Evolutionary conservation across 1,140 invertebrate genomes (phyloP).

Genomic region (Saccostrea echinata): DNA sequence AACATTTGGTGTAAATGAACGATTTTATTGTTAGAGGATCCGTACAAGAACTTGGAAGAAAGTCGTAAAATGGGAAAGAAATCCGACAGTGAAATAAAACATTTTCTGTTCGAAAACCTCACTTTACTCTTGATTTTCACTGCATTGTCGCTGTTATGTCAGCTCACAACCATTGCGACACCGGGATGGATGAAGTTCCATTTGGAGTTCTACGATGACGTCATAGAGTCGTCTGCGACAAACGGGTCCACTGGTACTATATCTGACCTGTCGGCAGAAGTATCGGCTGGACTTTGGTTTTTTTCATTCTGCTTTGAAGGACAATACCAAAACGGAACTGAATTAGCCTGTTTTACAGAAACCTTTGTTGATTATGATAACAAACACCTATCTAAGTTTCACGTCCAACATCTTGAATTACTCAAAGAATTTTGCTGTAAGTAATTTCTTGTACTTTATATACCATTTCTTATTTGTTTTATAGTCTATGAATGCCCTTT

Average conservation of each 20-base stretch:
- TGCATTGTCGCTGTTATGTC: not conserved
- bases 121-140: not conserved
- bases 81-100: not conserved
- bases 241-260: not conserved
- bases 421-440: not conserved
- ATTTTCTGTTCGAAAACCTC: not conserved
- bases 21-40: not conserved
- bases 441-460: not conserved
- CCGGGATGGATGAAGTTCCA: slow-evolving; percentile 26
- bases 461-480: not conserved
- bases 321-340: not conserved
- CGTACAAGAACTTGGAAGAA: not conserved
- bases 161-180: not conserved
- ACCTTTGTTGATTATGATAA: slow-evolving; percentile 14
- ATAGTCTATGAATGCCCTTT: too few relatives aligned
- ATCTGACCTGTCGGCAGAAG: not conserved
- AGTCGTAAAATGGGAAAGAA: not conserved
- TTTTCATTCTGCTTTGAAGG: slow-evolving; percentile 14
- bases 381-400: not conserved
- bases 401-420: slow-evolving; percentile 4
- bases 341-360: slow-evolving; percentile 17
- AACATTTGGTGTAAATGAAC: not conserved
- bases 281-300: not conserved
- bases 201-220: slow-evolving; percentile 8
- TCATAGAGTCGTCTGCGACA: not conserved